These are phyloP conservation scores for Hydropotes inermis DNA, from an alignment of 2,113 vertebrate species.

Conservation along the genomic window DNA sequence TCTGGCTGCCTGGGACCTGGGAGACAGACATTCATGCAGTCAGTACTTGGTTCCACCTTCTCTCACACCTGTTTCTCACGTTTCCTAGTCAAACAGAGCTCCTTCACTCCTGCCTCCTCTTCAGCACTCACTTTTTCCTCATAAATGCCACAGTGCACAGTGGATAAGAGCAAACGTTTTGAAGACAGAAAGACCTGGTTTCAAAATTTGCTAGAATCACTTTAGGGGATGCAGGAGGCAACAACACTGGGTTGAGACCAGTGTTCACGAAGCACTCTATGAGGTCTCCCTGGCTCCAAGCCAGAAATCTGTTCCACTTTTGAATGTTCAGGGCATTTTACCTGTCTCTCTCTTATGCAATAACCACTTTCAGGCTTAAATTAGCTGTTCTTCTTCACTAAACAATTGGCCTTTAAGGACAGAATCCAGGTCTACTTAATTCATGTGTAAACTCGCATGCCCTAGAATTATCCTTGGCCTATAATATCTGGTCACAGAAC, in stretches of 20 bases:
- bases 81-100: background rate
- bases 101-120: background rate
- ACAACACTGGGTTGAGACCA: no score
- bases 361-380: slow-evolving; percentile 9
- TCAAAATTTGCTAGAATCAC: background rate
- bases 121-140: background rate
- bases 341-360: background rate
- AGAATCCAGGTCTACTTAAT: background rate
- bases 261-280: background rate
- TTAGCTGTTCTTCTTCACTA: background rate
- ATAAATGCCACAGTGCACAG: background rate
- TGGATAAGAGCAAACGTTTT: background rate
- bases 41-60: background rate
- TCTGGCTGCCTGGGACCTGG: slow-evolving; percentile 93
- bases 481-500: background rate
- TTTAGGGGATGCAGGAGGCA: background rate
- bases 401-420: background rate
- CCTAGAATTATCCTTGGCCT: background rate
- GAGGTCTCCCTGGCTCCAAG: background rate
- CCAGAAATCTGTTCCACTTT: background rate
- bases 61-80: background rate
- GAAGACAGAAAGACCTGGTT: background rate
- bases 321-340: background rate
- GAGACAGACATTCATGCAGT: background rate
- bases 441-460: background rate